Evolutionary conservation across 2,797 vertebrate genomes (phyloP).

Genomic region (Serranus cabrilla): DNA sequence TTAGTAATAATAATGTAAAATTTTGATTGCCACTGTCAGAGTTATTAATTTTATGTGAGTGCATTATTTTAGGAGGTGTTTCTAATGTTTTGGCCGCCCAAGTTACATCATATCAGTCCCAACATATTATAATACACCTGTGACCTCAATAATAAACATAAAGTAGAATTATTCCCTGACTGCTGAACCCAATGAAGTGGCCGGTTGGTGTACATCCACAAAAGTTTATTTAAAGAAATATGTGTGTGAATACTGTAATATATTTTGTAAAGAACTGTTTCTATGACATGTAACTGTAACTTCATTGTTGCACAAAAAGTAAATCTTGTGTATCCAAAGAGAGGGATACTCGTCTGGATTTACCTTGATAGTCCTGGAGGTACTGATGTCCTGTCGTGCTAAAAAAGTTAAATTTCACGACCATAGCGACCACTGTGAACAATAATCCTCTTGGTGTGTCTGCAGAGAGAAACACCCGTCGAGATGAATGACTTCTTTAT

Average conservation of each 20-base stretch:
- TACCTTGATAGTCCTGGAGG: slow-evolving; percentile 14
- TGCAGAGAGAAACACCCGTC: background rate
- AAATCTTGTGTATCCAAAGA: slow-evolving; percentile 22
- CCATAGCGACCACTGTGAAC: slow-evolving; percentile 44
- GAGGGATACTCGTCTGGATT: slow-evolving; percentile 9
- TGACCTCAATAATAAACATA: too few species aligned
- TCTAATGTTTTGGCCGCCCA: too few species aligned
- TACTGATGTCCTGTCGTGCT: slow-evolving; percentile 31
- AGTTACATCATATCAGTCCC: too few species aligned
- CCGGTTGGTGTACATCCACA: slow-evolving; percentile 25
- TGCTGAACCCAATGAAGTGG: too few species aligned
- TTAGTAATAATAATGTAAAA: too few species aligned
- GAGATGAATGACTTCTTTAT: slow-evolving; percentile 34
- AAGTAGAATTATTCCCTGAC: too few species aligned
- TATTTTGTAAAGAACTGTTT: slow-evolving; percentile 55
- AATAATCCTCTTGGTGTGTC: background rate
- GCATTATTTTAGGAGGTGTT: too few species aligned
- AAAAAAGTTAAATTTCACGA: slow-evolving; percentile 36
- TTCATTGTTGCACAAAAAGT: slow-evolving; percentile 32
- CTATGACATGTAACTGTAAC: slow-evolving; percentile 43
- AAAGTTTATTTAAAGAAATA: slow-evolving; percentile 65
- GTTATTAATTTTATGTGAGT: too few species aligned
- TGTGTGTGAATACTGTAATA: slow-evolving; percentile 65
- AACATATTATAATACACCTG: too few species aligned
- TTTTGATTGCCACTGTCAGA: too few species aligned